Percentiles rank a stretch among this genome's conserved stretches.
These are phyloP conservation scores for Drosophila infuscata DNA, from an alignment of 2,888 invertebrate species.

Conservation along the genomic window DNA sequence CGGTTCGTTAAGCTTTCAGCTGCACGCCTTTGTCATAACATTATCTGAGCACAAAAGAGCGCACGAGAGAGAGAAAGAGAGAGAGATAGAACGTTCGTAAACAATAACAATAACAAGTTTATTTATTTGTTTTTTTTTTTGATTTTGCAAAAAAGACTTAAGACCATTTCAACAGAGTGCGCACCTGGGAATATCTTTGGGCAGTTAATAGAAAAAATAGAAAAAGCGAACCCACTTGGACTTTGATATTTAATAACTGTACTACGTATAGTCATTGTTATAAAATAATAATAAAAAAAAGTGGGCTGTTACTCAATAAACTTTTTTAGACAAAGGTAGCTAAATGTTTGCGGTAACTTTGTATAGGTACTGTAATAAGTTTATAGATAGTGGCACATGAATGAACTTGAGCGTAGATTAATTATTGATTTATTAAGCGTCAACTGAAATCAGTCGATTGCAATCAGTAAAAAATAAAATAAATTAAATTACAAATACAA, in stretches of 20 bases:
- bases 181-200: constrained; percentile 19
- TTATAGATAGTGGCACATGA: neutral
- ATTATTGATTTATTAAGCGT: neutral
- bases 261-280: neutral
- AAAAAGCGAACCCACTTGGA: constrained; percentile 19
- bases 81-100: neutral
- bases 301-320: constrained; percentile 6
- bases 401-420: neutral
- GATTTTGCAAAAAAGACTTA: constrained; percentile 11
- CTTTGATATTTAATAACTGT: constrained; percentile 34
- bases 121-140: constrained; percentile 5
- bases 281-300: constrained; percentile 1
- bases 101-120: constrained; percentile 12
- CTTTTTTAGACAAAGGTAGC: neutral
- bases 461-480: neutral
- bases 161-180: constrained; percentile 23
- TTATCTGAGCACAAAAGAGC: neutral
- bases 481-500: neutral
- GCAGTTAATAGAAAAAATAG: neutral
- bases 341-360: constrained; percentile 3
- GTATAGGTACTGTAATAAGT: neutral
- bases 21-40: constrained; percentile 19
- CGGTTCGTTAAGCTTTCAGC: constrained; percentile 27
- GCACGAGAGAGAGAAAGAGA: neutral
- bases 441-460: neutral